These are phyloP conservation scores for Rhinoderma darwinii DNA, from an alignment of 2,113 vertebrate genomes.

Conservation along the genomic window DNA sequence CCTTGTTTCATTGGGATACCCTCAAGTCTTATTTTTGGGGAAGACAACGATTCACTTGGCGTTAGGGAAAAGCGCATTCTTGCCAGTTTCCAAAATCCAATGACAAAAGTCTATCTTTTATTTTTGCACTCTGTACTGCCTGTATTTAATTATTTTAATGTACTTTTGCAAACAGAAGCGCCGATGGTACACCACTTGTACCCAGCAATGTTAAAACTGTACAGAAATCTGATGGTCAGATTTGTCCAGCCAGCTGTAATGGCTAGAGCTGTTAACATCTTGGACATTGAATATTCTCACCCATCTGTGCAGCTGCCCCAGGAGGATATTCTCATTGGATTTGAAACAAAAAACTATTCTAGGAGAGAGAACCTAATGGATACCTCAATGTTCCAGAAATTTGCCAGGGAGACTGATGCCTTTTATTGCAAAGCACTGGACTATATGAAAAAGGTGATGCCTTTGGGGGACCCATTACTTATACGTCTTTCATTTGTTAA, in stretches of 20 bases:
- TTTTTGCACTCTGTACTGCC: neutral
- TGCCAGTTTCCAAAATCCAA: too few relatives aligned
- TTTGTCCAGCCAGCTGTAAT: too few relatives aligned
- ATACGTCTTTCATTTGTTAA: neutral
- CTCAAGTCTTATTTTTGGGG: slow-evolving; percentile 9
- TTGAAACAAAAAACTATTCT: too few relatives aligned
- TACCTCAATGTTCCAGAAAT: neutral
- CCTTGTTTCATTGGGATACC: too few relatives aligned
- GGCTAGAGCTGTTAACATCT: too few relatives aligned
- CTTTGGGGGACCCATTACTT: neutral
- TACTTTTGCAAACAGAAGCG: neutral
- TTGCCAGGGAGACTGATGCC: neutral
- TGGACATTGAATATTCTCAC: slow-evolving; percentile 6
- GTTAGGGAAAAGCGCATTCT: too few relatives aligned
- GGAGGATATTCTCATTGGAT: too few relatives aligned
- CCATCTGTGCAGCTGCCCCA: neutral
- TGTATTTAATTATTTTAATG: neutral
- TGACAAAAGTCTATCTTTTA: neutral
- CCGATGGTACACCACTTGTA: neutral
- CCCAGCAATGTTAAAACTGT: neutral
- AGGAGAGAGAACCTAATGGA: neutral
- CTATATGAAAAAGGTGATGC: neutral
- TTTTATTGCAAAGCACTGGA: neutral
- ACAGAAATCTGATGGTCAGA: neutral
- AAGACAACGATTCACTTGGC: neutral